Base-by-base conservation (phyloP, 2,888 invertebrate genomes). In the Eristalinus sepulchralis region DNA sequence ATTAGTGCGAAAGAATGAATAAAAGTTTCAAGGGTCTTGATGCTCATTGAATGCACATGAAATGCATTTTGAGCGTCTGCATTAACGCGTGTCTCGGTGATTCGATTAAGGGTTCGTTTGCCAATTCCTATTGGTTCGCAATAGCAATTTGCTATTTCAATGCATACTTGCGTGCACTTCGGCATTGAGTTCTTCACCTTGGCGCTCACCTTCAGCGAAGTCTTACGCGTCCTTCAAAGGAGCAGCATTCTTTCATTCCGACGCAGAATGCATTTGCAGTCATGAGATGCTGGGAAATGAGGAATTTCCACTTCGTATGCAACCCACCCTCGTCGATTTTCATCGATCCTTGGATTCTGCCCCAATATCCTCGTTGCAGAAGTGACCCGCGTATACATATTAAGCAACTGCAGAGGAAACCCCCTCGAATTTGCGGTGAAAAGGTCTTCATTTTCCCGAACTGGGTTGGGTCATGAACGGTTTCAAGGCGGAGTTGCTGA, bases 251-350 rank as follows among this genome's bases (percentile, higher is more conserved):
- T 34, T 59, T 33, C n/a, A 47, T 68, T 17, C 31, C 20, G 39
- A 6, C 34, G 10, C 36, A 13, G 17, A 76, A 22, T 76, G 59
- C 66, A 33, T 67, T 67, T 76, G 5, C 1, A 36, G 22, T 55
- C 39, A 20, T 59, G 31, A 67, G 22, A 53, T 63, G 27, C 55
- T 66, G 39, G 59, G 57, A 66, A 76, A 76, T 59, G 20, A 27
- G 36, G n/a, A 77, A 77, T 55, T 68, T 62, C n/a, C 24, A 77
- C 53, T 77, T 55, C 34, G 20, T 17, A 67, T 67, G 27, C 66
- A 57, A 59, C 57, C 0, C n/a, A 39, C 39, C 47, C 47, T 47
- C 17, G 17, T 47, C 17, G 17, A 17, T 47, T 47, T 47, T 17
- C 47, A 47, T 47, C 47, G 47, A 47, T 47, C 47, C 47, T 47